Base-by-base conservation (phyloP, 2,113 vertebrate genomes). In the Prinia subflava region DNA sequence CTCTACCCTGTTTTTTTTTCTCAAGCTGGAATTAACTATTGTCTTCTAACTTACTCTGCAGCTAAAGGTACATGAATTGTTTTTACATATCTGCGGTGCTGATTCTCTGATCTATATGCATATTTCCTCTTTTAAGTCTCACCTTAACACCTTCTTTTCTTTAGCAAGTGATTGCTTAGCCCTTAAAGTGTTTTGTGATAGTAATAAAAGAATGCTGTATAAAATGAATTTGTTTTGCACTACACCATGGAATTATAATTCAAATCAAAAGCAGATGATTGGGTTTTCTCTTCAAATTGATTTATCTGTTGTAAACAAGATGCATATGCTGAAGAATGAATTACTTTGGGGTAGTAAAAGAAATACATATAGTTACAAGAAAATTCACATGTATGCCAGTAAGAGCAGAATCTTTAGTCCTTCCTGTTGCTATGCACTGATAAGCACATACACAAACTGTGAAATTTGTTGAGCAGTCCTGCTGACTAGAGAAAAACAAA, bases 261-360 rank as follows among this genome's bases (percentile, higher is more conserved):
- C 78, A 85, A 62, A 92, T 65, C 65, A 76, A 91, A 94, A 69
- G 8, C 57, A 85, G 30, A 78, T 76, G 57, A 92, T 46, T 69
- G 22, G 9, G 1, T 64, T 91, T 94, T 92, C 19, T 78, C 81
- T 91, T 78, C 56, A 87, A 56, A 84, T 16, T 46, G 37, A 84
- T 95, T 87, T 95, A 30, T 73, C 41, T 87, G 14, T 69, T 68
- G 59, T 79, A 92, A 92, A 89, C 27, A 92, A 73, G 83, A 82
- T 31, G 7, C 31, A 79, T 69, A 56, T 37, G 35, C 21, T 53
- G 46, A 89, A 89, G 37, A 79, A 78, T 82, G 4, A 92, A 85
- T 65, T 89, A 44, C 7, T 79, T 87, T 69, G 14, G 11, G 27
- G 59, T 4, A 84, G 31, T 76, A 56, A 71, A 81, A 79, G 5